Conservation (phyloP, 2,113 vertebrate genomes). For the Burhinus oedicnemus region DNA sequence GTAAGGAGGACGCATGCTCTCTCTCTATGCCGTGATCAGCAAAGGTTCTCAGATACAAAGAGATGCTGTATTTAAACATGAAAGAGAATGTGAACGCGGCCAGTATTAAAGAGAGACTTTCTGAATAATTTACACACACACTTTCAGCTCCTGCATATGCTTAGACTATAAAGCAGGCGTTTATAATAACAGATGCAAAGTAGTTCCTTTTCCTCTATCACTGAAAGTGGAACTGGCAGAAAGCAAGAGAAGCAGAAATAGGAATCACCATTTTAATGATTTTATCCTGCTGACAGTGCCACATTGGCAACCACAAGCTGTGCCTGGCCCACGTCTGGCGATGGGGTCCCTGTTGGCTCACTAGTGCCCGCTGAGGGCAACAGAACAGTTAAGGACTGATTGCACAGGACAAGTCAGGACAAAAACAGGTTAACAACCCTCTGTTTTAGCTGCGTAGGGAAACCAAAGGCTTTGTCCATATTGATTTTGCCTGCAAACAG, state of each 20-base stretch:
- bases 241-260: not conserved
- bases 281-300: not conserved
- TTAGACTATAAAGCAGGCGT: slow-evolving; percentile 20
- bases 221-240: not conserved
- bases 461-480: not conserved
- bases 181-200: not conserved
- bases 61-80: not conserved
- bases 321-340: not conserved
- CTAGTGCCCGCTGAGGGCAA: not conserved
- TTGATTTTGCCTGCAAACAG: not conserved
- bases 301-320: not conserved
- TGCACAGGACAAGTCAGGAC: not conserved
- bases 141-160: slow-evolving; percentile 11
- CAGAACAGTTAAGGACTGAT: not conserved
- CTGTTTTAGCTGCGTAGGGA: not conserved
- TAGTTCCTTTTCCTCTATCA: not conserved
- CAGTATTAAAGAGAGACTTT: not conserved
- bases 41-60: slow-evolving; percentile 8
- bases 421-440: not conserved
- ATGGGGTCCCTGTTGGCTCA: not conserved
- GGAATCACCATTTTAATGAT: not conserved
- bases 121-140: slow-evolving; percentile 46
- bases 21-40: not conserved
- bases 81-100: not conserved
- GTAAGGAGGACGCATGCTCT: not conserved